Percentiles rank a stretch among this genome's conserved stretches.
phyloP scores from a whole-genome alignment of 2,113 vertebrate species.

The Oncorhynchus kisutch region DNA sequence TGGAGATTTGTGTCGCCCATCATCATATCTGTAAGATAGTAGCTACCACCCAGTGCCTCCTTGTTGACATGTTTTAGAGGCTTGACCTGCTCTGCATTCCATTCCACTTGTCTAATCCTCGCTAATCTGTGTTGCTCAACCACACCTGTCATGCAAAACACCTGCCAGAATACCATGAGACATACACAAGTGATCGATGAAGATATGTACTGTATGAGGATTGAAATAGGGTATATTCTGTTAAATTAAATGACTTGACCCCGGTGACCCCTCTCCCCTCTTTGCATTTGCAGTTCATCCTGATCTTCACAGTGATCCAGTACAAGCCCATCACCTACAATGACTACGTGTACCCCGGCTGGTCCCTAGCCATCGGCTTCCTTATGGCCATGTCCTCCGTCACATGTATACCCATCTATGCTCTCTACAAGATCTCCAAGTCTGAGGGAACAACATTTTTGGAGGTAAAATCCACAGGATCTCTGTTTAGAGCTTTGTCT shows the following conservation, averaged over 20 bases:
- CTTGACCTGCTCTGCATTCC: background rate
- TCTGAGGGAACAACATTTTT: constrained; percentile 88
- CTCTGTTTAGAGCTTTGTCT: background rate
- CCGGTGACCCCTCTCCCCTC: no score
- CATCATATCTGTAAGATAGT: constrained; percentile 89
- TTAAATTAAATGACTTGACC: background rate
- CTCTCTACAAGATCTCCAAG: constrained; percentile 83
- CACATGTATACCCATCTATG: constrained; percentile 93
- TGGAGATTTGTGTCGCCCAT: constrained; percentile 95
- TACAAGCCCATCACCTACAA: constrained; percentile 96
- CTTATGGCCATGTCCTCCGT: constrained; percentile 94
- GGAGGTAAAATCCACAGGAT: constrained; percentile 75
- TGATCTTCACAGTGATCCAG: constrained; percentile 97
- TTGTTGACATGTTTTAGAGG: background rate
- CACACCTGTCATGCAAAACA: no score
- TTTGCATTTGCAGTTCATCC: constrained; percentile 82
- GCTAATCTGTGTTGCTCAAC: background rate
- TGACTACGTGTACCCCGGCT: constrained; percentile 86
- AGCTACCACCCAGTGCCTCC: background rate
- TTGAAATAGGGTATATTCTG: no score
- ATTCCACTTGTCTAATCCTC: background rate
- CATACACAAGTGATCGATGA: no score
- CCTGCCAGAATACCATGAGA: no score
- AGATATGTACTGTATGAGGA: no score
- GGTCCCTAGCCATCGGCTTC: constrained; percentile 92